A percentile compares a stretch with the other conserved stretches of the same genome.
These are phyloP conservation scores for Neoniphon sammara DNA, from an alignment of 2,797 vertebrate genomes.

Conservation along the genomic window DNA sequence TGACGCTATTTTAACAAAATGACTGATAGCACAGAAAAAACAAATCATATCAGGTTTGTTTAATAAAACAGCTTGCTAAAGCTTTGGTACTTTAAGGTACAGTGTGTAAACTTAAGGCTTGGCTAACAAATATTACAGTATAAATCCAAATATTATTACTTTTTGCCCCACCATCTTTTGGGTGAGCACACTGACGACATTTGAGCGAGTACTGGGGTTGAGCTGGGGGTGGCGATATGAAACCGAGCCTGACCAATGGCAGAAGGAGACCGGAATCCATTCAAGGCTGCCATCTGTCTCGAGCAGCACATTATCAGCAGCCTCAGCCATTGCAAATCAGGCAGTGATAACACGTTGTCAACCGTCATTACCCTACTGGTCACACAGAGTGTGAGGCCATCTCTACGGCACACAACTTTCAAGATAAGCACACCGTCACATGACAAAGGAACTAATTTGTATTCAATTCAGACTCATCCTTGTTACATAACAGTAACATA, in stretches of 20 bases:
- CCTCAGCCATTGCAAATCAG: constrained; percentile 70
- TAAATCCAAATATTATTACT: background rate
- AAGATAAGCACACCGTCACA: constrained; percentile 60
- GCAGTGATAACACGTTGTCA: constrained; percentile 66
- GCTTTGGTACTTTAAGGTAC: background rate
- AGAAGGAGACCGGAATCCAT: constrained; percentile 69
- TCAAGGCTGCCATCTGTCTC: constrained; percentile 79
- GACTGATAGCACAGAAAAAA: background rate
- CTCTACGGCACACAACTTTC: constrained; percentile 53
- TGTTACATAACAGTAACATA: constrained; percentile 42
- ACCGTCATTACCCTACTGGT: constrained; percentile 56
- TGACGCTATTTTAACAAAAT: no score
- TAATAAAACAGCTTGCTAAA: no score
- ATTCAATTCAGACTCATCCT: constrained; percentile 31
- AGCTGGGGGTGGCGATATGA: constrained; percentile 67
- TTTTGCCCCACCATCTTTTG: background rate
- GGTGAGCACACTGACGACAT: constrained; percentile 28
- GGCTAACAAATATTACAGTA: background rate
- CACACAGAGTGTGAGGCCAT: constrained; percentile 33
- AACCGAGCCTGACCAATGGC: constrained; percentile 70
- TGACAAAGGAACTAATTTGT: constrained; percentile 37
- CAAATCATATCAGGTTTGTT: background rate
- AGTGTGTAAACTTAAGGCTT: background rate
- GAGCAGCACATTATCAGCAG: constrained; percentile 73
- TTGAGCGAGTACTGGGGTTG: constrained; percentile 57